Base-by-base conservation (phyloP, 2,797 vertebrate genomes). In the Anomalospiza imberbis region DNA sequence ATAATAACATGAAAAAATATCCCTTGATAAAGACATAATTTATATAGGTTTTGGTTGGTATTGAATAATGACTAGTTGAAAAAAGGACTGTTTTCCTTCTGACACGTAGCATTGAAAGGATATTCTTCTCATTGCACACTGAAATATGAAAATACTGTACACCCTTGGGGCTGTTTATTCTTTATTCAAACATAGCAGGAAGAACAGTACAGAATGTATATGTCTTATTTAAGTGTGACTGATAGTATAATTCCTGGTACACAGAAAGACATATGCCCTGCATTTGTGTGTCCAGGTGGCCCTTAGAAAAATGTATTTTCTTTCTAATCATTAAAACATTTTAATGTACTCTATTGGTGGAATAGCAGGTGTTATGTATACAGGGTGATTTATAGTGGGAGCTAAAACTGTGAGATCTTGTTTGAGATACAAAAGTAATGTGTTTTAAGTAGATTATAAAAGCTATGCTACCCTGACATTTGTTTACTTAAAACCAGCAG, bases 361-460 rank as follows among this genome's bases (percentile, higher is more conserved):
- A 92, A 58, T 63, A 94, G 57, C 90, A 95, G 70, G 40, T 77
- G 83, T 63, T 95, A 13, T 4, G 17, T 32, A 45, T 45, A 63
- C 89, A 78, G 72, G 42, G 71, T 94, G 90, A 82, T 93, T 95
- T 88, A 87, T 47, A 67, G 10, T 19, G 54, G n/a, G 51, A 89
- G 73, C 48, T 84, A 79, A 97, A 94, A 31, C n/a, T 40, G 51
- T 50, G 55, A 91, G 44, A 72, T 74, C 45, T 89, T 91, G 66
- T 95, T 94, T 90, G 76, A 86, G 66, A 58, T 53, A 78, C 38
- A 67, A 26, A 65, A 91, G 67, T 74, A 89, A 82, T 60, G 34
- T 81, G 54, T 58, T 93, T 81, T 84, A 86, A 89, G 79, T 60
- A 58, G 62, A 79, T 91, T 91, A 58, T 78, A 72, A 58, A 60